Evolutionary conservation across 1,140 invertebrate species (phyloP).

Genomic region (Neoseiulus cucumeris): DNA sequence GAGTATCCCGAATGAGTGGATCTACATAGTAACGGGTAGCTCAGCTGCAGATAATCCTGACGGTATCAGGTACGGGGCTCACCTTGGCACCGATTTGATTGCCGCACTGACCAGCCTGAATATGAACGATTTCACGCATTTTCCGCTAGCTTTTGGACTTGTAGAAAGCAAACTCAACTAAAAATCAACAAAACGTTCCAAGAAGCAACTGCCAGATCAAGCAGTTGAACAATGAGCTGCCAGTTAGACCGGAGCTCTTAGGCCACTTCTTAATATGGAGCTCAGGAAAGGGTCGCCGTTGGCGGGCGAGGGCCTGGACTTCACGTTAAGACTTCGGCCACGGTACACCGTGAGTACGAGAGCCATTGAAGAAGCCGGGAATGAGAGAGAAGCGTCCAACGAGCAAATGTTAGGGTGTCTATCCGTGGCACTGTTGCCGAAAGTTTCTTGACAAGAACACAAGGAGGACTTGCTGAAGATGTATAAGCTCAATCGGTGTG

Average conservation of each 20-base stretch:
- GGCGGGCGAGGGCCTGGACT: neutral
- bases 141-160: neutral
- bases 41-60: too few relatives aligned
- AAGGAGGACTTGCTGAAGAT: too few relatives aligned
- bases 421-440: too few relatives aligned
- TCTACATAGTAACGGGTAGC: too few relatives aligned
- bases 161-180: neutral
- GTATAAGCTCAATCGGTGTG: too few relatives aligned
- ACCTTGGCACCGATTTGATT: conserved; percentile 55
- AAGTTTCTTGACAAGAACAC: too few relatives aligned
- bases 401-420: too few relatives aligned
- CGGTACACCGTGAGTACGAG: too few relatives aligned
- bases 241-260: neutral
- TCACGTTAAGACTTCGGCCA: neutral
- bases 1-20: too few relatives aligned
- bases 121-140: conserved; percentile 54
- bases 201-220: neutral
- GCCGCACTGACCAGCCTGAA: conserved; percentile 52
- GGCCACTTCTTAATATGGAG: conserved; percentile 11
- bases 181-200: neutral
- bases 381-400: too few relatives aligned
- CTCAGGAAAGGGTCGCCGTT: neutral
- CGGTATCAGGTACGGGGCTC: conserved; percentile 19
- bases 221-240: neutral
- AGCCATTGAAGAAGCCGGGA: too few relatives aligned